A percentile compares a stretch with the other conserved stretches of the same genome.
These are phyloP conservation scores for Apteryx owenii DNA, from an alignment of 2,113 vertebrate genomes.

Conservation along the genomic window DNA sequence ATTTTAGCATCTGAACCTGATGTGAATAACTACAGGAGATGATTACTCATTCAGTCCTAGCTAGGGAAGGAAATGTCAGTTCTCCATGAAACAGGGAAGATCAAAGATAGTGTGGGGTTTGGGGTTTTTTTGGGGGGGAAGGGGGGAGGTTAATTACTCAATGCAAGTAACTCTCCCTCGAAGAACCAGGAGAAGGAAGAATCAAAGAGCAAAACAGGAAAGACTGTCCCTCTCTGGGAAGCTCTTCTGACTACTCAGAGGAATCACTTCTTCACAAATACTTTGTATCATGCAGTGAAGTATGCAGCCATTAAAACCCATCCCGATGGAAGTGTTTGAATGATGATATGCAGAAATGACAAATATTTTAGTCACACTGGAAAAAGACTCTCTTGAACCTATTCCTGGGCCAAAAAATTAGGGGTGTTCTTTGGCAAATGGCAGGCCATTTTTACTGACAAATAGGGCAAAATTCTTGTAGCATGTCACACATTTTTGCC, in stretches of 20 bases:
- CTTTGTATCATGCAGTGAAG: not conserved
- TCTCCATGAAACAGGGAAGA: not conserved
- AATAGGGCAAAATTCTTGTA: not conserved
- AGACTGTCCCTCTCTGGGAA: not conserved
- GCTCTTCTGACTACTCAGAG: not conserved
- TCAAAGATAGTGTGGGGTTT: not conserved
- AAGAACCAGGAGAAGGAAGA: not conserved
- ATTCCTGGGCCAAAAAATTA: not conserved
- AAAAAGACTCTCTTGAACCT: not conserved
- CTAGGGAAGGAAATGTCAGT: not conserved
- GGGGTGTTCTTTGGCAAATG: not conserved
- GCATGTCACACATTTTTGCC: fast-evolving
- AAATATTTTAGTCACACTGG: not conserved
- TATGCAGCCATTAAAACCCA: not conserved
- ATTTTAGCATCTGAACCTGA: not conserved
- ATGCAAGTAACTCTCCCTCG: not conserved
- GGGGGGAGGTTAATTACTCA: not conserved
- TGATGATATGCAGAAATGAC: not conserved
- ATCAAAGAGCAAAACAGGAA: not conserved
- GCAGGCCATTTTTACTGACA: not conserved
- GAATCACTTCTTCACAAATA: not conserved
- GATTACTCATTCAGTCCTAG: constrained; percentile 4
- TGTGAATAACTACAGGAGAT: constrained; percentile 24
- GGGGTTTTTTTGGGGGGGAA: not conserved
- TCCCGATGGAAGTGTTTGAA: not conserved